Percentiles rank a stretch among this genome's conserved stretches.
Evolutionary conservation across 2,797 vertebrate species (phyloP).

Genomic region (Pyrocephalus nanus): DNA sequence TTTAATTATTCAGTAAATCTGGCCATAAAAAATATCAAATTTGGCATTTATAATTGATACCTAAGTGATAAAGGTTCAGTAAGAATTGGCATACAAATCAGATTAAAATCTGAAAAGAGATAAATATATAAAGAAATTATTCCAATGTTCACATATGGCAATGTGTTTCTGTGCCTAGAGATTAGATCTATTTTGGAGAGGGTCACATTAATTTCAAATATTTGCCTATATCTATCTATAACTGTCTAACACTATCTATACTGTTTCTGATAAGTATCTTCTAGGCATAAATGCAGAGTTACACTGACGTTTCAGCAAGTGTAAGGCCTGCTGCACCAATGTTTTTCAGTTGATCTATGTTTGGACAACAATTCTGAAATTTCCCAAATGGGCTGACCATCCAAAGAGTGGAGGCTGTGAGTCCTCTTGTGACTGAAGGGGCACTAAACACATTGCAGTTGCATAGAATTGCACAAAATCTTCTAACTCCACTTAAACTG

Average conservation of each 20-base stretch:
- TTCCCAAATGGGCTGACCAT: not conserved
- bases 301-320: accelerated
- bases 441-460: not conserved
- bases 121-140: not conserved
- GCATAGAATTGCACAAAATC: not conserved
- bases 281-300: not conserved
- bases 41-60: not conserved
- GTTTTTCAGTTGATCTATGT: not conserved
- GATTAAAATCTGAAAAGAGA: not conserved
- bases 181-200: not conserved
- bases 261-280: not conserved
- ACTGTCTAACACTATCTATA: too few relatives aligned
- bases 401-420: not conserved
- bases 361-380: not conserved
- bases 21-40: not conserved
- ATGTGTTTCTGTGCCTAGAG: not conserved
- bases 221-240: too few relatives aligned
- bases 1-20: not conserved
- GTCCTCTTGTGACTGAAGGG: not conserved
- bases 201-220: not conserved
- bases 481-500: not conserved
- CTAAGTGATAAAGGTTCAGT: not conserved
- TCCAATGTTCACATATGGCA: not conserved
- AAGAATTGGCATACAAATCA: not conserved
- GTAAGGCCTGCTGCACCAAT: not conserved